A percentile compares a stretch with the other conserved stretches of the same genome.
phyloP scores from a whole-genome alignment of 2,113 vertebrate genomes.

The Nyctereutes procyonoides region DNA sequence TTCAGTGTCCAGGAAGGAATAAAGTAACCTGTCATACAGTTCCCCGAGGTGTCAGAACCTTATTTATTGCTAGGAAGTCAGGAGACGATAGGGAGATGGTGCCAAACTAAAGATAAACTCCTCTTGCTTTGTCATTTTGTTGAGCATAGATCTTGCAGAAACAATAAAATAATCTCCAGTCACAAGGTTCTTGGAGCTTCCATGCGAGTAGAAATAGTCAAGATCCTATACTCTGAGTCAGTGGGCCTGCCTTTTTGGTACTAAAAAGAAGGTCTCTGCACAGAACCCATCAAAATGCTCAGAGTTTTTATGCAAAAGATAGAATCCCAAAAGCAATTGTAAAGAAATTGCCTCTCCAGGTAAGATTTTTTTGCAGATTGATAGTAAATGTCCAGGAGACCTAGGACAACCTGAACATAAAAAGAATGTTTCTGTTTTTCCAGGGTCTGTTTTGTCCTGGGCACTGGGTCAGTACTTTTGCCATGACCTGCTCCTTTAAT shows the following conservation, averaged over 20 bases:
- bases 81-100: background rate
- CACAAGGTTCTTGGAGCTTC: background rate
- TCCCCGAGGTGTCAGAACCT: constrained; percentile 43
- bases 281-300: background rate
- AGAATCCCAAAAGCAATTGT: background rate
- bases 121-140: constrained; percentile 19
- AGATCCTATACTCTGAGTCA: background rate
- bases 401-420: background rate
- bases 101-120: constrained; percentile 30
- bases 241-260: background rate
- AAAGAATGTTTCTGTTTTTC: background rate
- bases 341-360: background rate
- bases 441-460: background rate
- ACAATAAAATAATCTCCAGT: background rate
- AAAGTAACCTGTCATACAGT: constrained; percentile 69
- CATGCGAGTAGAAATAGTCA: background rate
- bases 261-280: background rate
- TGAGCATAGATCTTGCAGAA: background rate
- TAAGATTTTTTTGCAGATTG: background rate
- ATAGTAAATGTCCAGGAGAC: background rate
- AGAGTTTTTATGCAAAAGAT: background rate
- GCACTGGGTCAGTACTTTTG: background rate
- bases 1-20: constrained; percentile 66
- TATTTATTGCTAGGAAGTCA: constrained; percentile 68
- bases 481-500: background rate